Evolutionary conservation across 1,140 invertebrate species (phyloP).

Genomic region (Drosophila sulfurigaster): DNA sequence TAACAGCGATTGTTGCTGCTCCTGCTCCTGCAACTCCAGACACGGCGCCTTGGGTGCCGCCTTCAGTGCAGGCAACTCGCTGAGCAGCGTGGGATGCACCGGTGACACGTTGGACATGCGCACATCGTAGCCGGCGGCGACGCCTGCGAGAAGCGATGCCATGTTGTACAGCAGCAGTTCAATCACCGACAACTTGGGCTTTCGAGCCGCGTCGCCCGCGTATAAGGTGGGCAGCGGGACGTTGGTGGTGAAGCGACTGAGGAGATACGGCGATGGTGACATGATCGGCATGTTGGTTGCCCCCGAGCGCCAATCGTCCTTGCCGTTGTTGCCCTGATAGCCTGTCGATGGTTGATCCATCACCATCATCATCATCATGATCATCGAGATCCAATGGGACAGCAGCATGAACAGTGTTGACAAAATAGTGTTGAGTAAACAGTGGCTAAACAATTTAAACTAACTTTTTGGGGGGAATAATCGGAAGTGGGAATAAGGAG

Average conservation of each 20-base stretch:
- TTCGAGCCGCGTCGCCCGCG: conserved; percentile 87
- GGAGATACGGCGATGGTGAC: conserved; percentile 82
- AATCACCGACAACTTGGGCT: conserved; percentile 90
- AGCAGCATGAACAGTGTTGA: conserved; percentile 45
- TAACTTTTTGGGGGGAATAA: conserved; percentile 6
- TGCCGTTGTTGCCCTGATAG: conserved; percentile 65
- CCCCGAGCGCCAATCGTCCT: conserved; percentile 88
- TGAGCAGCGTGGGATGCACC: conserved; percentile 90
- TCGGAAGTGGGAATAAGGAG: background rate
- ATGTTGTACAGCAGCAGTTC: conserved; percentile 95
- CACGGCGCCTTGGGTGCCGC: conserved; percentile 62
- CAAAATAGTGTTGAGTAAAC: conserved; percentile 52
- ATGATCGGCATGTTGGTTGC: conserved; percentile 85
- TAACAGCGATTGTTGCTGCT: conserved; percentile 4
- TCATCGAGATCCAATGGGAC: background rate
- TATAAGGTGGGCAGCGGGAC: conserved; percentile 92
- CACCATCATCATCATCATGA: too few relatives aligned
- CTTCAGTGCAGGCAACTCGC: conserved; percentile 75
- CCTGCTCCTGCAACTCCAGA: background rate
- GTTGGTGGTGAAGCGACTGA: conserved; percentile 85
- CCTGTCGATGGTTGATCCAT: conserved; percentile 32
- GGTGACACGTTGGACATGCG: conserved; percentile 93
- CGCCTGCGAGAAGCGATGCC: conserved; percentile 93
- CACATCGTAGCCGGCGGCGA: conserved; percentile 96
- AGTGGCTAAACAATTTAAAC: conserved; percentile 23